These are phyloP conservation scores for Gallinago solitaria DNA, from an alignment of 2,797 vertebrate genomes.

Conservation along the genomic window DNA sequence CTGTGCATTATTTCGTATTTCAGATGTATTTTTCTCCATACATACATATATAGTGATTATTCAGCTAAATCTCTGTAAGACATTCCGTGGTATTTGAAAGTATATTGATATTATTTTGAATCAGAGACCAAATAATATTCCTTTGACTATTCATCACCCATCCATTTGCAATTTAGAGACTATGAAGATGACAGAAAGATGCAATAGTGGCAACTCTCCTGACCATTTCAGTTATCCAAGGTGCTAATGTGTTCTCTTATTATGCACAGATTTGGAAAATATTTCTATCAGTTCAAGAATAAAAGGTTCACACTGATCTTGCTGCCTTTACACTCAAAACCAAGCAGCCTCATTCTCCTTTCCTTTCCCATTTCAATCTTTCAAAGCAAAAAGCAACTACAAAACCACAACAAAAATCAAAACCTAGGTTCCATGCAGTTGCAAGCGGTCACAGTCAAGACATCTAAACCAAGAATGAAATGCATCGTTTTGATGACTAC, in stretches of 20 bases:
- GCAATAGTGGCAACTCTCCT: slow-evolving; percentile 31
- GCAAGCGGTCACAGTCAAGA: not conserved
- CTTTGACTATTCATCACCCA: slow-evolving; percentile 20
- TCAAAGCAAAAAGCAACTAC: not conserved
- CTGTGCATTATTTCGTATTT: slow-evolving; percentile 53
- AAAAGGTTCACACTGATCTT: not conserved
- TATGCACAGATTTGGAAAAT: slow-evolving; percentile 49
- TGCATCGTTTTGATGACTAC: rapidly evolving
- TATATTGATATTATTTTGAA: slow-evolving; percentile 26
- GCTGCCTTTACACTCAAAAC: not conserved
- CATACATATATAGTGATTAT: not conserved
- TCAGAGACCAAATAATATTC: slow-evolving; percentile 26
- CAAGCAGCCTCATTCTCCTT: not conserved
- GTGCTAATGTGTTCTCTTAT: slow-evolving; percentile 38
- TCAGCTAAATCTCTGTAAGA: slow-evolving; percentile 39
- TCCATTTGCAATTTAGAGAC: slow-evolving; percentile 35
- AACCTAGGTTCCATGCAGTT: not conserved
- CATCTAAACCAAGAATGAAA: not conserved
- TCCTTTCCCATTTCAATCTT: not conserved
- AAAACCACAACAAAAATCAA: not conserved
- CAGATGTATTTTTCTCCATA: not conserved
- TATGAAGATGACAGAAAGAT: slow-evolving; percentile 47
- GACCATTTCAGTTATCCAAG: slow-evolving; percentile 48
- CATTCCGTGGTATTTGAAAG: not conserved
- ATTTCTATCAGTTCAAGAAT: not conserved